Evolutionary conservation across 2,888 invertebrate species (phyloP), one percentile per base, ranked within the genome.

Genomic region (Catocala sponsa): DNA sequence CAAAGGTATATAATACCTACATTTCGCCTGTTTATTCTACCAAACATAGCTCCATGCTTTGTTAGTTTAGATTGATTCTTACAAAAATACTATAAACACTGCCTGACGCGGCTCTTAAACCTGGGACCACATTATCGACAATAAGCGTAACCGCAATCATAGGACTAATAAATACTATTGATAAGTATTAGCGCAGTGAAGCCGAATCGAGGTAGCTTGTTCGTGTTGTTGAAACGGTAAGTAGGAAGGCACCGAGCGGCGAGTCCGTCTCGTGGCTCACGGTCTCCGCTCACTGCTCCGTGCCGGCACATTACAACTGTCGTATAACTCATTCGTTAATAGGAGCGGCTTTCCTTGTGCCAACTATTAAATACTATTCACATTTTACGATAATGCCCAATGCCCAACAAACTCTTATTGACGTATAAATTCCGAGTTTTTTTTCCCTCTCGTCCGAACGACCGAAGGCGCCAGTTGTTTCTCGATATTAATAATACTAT

Each of bases 361-460:
- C 86, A 89, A 90, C 91, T 91, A 92, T 92, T 92, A 92, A 91
- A 91, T 87, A 89, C 89, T 87, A 89, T 88, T 89, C 88, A 88
- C 86, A 83, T 91, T 92, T 93, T 88, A 92, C 91, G 91, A 91
- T 92, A 91, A 91, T 91, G 89, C 86, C 84, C 86, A 83, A 84
- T 86, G 85, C 89, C 89, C 90, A 86, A 86, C 90, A 88, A 90
- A 89, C 85, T 89, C 88, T 87, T 92, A 93, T 91, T 91, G 91
- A 92, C 86, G 90, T 86, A 92, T 92, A 92, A 92, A 92, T 91
- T 91, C 87, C 82, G 77, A 84, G 75, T 77, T 83, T 88, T 85
- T 87, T 88, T 76, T 88, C 79, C 78, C 76, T 76, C 74, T 76
- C 70, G 67, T 83, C 82, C 79, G 84, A 77, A 88, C 85, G 83